These are phyloP conservation scores for Embiotoca jacksoni DNA, from an alignment of 2,113 vertebrate genomes.

Conservation along the genomic window DNA sequence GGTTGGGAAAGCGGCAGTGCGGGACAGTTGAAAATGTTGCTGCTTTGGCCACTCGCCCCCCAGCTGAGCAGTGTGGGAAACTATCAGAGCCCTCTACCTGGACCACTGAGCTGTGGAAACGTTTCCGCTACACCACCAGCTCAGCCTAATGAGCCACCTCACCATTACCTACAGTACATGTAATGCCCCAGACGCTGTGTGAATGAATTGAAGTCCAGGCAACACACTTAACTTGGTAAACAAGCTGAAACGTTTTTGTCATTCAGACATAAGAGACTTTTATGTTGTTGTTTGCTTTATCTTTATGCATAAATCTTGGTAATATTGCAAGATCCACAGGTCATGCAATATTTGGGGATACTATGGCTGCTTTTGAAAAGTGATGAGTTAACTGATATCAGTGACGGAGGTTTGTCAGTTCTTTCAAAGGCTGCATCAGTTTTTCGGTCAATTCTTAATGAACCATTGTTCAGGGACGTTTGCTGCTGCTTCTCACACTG, in stretches of 20 bases:
- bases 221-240: constrained; percentile 13
- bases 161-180: constrained; percentile 49
- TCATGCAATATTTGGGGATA: not conserved
- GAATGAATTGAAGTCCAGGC: constrained; percentile 25
- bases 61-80: constrained; percentile 47
- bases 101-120: constrained; percentile 55
- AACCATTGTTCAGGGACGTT: too few species aligned
- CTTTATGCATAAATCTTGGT: not conserved
- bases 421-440: too few species aligned
- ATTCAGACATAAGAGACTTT: not conserved
- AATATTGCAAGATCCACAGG: not conserved
- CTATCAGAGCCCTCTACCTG: constrained; percentile 37
- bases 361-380: not conserved
- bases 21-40: constrained; percentile 41
- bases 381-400: not conserved
- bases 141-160: constrained; percentile 66
- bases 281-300: not conserved
- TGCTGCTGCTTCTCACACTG: too few species aligned
- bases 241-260: constrained; percentile 2
- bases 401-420: too few species aligned
- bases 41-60: constrained; percentile 31
- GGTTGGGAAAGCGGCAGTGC: constrained; percentile 27
- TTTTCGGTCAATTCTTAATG: too few species aligned
- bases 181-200: constrained; percentile 22
- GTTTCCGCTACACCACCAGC: constrained; percentile 51